phyloP scores from a whole-genome alignment of 2,113 vertebrate genomes.

The Erinaceus europaeus region DNA sequence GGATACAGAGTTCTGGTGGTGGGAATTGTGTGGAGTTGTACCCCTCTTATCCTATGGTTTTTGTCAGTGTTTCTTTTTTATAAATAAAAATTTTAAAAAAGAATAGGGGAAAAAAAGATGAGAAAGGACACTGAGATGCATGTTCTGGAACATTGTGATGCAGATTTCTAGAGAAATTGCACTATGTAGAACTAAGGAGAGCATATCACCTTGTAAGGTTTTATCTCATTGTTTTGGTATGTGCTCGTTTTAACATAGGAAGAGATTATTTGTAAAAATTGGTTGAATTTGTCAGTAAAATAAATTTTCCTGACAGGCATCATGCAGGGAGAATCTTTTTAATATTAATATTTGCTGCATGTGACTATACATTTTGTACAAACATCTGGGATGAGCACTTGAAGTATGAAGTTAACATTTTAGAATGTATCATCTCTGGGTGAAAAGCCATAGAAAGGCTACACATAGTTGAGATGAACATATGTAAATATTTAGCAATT shows the following conservation, averaged over 20 bases:
- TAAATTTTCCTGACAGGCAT: neutral
- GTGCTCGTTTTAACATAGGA: neutral
- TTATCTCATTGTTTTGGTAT: neutral
- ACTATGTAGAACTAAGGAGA: neutral
- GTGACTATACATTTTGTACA: neutral
- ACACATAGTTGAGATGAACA: neutral
- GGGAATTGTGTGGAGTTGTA: too few species aligned
- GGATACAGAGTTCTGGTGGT: too few species aligned
- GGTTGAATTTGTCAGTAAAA: neutral
- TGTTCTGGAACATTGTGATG: neutral
- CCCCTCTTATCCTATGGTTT: too few species aligned
- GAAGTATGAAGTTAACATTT: neutral
- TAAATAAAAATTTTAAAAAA: too few species aligned
- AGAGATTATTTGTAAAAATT: neutral
- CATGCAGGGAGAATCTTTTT: neutral
- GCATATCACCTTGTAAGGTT: neutral
- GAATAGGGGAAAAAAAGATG: too few species aligned
- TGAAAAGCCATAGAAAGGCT: too few species aligned
- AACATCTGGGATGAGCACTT: neutral
- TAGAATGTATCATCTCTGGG: neutral
- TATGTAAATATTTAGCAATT: neutral
- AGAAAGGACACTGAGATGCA: too few species aligned
- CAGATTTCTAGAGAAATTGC: neutral
- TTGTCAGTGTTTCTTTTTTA: too few species aligned
- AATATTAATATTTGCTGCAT: neutral